Evolutionary conservation across 2,888 invertebrate genomes (phyloP).

Genomic region (Nesidiocoris tenuis): DNA sequence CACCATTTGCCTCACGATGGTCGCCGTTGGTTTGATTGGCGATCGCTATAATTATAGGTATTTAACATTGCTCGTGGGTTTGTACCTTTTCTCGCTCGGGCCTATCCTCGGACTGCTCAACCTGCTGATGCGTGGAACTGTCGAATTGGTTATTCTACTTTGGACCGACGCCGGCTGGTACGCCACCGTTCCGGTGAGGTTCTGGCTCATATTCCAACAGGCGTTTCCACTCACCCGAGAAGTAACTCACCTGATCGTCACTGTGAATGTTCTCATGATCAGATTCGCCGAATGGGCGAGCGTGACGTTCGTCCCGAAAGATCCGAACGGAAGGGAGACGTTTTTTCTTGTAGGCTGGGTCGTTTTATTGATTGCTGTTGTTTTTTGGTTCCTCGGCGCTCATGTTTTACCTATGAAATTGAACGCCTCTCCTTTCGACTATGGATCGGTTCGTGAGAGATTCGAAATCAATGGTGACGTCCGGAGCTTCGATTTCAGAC

Average conservation of each 20-base stretch:
- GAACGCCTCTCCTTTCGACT: background rate
- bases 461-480: background rate
- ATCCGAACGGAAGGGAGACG: background rate
- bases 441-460: background rate
- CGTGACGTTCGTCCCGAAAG: background rate
- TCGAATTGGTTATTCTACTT: background rate
- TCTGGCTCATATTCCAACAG: background rate
- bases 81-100: background rate
- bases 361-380: background rate
- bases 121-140: background rate
- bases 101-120: background rate
- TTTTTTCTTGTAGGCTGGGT: background rate
- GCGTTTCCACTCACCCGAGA: background rate
- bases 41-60: background rate
- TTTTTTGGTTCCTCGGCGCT: background rate
- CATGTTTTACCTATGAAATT: background rate
- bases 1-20: background rate
- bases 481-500: background rate
- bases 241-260: background rate
- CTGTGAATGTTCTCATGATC: background rate
- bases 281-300: background rate
- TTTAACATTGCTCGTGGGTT: background rate
- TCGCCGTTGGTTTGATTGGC: background rate
- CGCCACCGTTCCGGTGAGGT: background rate
- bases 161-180: background rate